Evolutionary conservation across 2,888 invertebrate genomes (phyloP).

Genomic region (Tenodera sinensis): DNA sequence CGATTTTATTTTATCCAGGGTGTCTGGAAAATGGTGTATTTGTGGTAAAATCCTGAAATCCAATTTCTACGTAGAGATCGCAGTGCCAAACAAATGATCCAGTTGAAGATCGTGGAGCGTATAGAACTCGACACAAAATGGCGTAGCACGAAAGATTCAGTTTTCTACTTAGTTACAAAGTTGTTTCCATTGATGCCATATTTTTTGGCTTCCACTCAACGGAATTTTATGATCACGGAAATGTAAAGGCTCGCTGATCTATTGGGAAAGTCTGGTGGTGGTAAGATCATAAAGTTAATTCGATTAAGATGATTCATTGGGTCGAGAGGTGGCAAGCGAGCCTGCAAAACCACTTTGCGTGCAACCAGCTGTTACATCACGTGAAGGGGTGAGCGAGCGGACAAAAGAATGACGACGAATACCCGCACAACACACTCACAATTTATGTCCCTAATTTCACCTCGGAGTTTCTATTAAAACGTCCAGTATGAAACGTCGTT

Average conservation of each 20-base stretch:
- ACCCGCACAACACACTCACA: neutral
- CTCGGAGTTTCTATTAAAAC: neutral
- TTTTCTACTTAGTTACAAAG: neutral
- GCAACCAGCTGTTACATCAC: neutral
- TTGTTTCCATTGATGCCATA: neutral
- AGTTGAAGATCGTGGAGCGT: too few species aligned
- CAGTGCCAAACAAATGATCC: too few species aligned
- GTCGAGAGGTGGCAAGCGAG: neutral
- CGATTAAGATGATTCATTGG: neutral
- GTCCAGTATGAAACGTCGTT: neutral
- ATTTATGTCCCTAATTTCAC: neutral
- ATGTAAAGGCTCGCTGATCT: neutral
- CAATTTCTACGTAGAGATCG: too few species aligned
- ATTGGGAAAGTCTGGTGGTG: neutral
- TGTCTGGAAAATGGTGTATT: too few species aligned
- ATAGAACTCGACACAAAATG: too few species aligned
- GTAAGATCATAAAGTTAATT: conserved; percentile 5
- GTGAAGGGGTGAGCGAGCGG: neutral
- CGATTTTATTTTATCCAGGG: too few species aligned
- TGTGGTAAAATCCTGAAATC: too few species aligned
- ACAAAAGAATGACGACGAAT: neutral
- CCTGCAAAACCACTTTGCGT: neutral
- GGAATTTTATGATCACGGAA: neutral
- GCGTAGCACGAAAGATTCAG: too few species aligned
- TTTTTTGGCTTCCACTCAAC: neutral